Base-by-base conservation (phyloP, 2,113 vertebrate genomes). In the Myrmophylax atrothorax region DNA sequence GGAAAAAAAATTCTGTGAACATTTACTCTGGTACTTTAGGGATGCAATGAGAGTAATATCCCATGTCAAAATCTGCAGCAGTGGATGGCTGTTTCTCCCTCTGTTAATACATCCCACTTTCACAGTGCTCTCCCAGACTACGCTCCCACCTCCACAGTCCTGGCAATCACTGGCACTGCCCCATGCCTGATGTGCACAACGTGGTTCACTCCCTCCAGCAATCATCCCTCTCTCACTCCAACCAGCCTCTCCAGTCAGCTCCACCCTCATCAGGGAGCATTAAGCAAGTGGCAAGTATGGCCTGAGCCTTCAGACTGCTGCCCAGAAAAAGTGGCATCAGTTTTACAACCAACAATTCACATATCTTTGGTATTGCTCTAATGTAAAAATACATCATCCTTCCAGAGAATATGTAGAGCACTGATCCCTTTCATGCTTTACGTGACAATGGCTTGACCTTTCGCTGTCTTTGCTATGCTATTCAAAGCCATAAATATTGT, bases 151-250 rank as follows among this genome's bases (percentile, higher is more conserved):
- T 46, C 15, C 42, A n/a, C 37, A 88, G 58, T 22, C 14, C 5
- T 80, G 53, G n/a, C 9, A 68, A 14, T 55, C 37, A 28, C 15
- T 49, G 18, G 0, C 55, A 40, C 38, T 60, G 20, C 15, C 42
- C 29, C 50, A 2, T 9, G 35, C 11, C 50, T 59, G 12, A 9
- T 35, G 37, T 12, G 11, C 6, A 4, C 15, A 29, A 31, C 33
- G 8, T 3, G 1, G 13, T 67, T 15, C 3, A 6, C 7, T 79
- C 19, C 10, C 38, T 66, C 12, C 31, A 59, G 35, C 2, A 0
- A 20, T 14, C 33, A 58, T 26, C 26, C 20, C 31, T 53, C 31
- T 49, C 10, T 23, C 42, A 25, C 14, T 49, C 10, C 26, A 38
- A 25, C 14, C 42, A 40, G 18, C 46, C 24, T 44, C 75, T n/a